A percentile compares a stretch with the other conserved stretches of the same genome.
Evolutionary conservation across 2,113 vertebrate genomes (phyloP).

Genomic region (Dasypus novemcinctus): DNA sequence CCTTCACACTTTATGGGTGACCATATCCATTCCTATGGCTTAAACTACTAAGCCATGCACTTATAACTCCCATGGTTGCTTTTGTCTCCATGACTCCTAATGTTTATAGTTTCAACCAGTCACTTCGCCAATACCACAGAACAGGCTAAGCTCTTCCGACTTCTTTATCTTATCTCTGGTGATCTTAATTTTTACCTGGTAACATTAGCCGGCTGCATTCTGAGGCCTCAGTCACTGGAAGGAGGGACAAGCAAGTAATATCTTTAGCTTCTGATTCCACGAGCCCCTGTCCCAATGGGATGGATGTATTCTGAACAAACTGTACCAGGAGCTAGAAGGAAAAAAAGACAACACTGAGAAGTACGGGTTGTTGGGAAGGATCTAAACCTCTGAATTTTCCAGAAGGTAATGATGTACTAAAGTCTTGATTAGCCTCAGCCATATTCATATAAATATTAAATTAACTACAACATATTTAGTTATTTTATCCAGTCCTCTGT

Average conservation of each 20-base stretch:
- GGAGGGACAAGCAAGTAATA: conserved; percentile 90
- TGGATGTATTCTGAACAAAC: conserved; percentile 99
- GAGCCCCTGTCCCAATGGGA: conserved; percentile 93
- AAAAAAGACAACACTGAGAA: conserved; percentile 70
- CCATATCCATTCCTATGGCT: neutral
- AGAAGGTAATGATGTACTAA: neutral
- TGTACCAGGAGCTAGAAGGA: conserved; percentile 95
- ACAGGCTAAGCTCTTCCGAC: neutral
- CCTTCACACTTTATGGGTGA: neutral
- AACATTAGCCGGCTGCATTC: conserved; percentile 93
- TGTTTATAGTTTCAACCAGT: conserved; percentile 7
- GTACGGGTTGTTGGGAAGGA: conserved; percentile 25
- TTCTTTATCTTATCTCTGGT: neutral
- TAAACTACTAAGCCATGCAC: neutral
- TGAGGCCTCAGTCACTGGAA: conserved; percentile 89
- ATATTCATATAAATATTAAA: conserved; percentile 55
- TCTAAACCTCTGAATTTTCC: conserved; percentile 33
- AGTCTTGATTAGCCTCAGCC: neutral
- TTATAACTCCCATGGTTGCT: neutral
- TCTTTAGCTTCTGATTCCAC: conserved; percentile 93
- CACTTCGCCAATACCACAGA: neutral
- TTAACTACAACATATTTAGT: conserved; percentile 15
- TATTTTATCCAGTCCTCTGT: conserved; percentile 36
- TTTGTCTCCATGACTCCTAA: conserved; percentile 29
- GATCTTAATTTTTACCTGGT: conserved; percentile 87